These are phyloP conservation scores for Melanostoma scalare DNA, from an alignment of 2,888 invertebrate species.

Conservation along the genomic window DNA sequence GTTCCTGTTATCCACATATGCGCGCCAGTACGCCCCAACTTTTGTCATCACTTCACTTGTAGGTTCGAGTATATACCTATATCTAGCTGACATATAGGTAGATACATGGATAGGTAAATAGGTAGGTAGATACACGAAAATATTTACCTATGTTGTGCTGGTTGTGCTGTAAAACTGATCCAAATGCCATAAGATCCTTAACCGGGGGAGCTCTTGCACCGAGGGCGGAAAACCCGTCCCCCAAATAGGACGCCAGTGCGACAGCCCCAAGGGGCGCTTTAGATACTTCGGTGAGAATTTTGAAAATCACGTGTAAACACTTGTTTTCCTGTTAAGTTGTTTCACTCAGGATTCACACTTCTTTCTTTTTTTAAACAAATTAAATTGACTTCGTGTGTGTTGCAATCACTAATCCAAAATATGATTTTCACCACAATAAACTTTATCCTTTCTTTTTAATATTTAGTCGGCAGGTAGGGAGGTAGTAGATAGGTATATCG, in stretches of 20 bases:
- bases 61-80: neutral
- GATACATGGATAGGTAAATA: conserved; percentile 15
- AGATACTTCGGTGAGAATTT: conserved; percentile 83
- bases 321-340: conserved; percentile 51
- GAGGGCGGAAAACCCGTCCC: conserved; percentile 82
- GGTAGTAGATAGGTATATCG: too few relatives aligned
- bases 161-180: conserved; percentile 82
- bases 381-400: conserved; percentile 4
- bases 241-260: conserved; percentile 83
- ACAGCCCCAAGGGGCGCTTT: conserved; percentile 83
- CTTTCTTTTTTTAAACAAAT: too few relatives aligned
- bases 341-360: conserved; percentile 28
- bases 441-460: conserved; percentile 12
- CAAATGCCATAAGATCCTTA: conserved; percentile 83
- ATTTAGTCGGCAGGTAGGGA: neutral
- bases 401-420: conserved; percentile 17
- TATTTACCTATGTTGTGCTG: conserved; percentile 82
- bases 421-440: conserved; percentile 4
- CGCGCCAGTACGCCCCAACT: neutral
- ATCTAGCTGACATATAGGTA: conserved; percentile 13
- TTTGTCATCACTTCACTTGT: conserved; percentile 23
- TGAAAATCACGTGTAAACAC: conserved; percentile 76
- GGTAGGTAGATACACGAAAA: neutral
- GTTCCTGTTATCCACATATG: neutral
- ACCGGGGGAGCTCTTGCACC: conserved; percentile 82